These are phyloP conservation scores for Andricus grossulariae DNA, from an alignment of 1,140 invertebrate species.

Conservation along the genomic window DNA sequence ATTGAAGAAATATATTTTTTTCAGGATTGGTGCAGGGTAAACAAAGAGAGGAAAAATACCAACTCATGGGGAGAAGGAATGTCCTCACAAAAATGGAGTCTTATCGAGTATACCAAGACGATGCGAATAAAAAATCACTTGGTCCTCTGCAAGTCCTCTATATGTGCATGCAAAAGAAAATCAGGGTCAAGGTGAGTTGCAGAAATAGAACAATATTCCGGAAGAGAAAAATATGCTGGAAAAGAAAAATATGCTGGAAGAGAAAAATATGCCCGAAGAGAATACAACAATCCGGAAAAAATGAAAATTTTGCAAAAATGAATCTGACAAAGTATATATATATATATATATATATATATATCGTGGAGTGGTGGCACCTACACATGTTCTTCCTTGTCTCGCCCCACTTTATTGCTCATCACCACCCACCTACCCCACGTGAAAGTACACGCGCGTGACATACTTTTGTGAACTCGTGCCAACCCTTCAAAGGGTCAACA, in stretches of 20 bases:
- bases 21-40: neutral
- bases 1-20: neutral
- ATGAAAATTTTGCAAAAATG: neutral
- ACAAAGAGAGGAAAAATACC: neutral
- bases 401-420: constrained; percentile 19
- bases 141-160: constrained; percentile 82
- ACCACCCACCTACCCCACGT: constrained; percentile 36
- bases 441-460: constrained; percentile 60
- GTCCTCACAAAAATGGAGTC: constrained; percentile 80
- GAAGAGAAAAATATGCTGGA: too few relatives aligned
- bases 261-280: too few relatives aligned
- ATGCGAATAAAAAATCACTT: constrained; percentile 49
- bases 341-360: too few relatives aligned
- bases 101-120: too few relatives aligned
- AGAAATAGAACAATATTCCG: neutral
- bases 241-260: too few relatives aligned
- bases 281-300: neutral
- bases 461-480: constrained; percentile 56
- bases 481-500: constrained; percentile 66
- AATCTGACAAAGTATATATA: neutral
- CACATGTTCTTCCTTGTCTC: constrained; percentile 38
- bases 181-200: constrained; percentile 80
- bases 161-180: constrained; percentile 78
- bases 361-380: constrained; percentile 32
- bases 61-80: constrained; percentile 66